Conservation (phyloP, 2,797 vertebrate species). For the Stomatorhinus walkeri region DNA sequence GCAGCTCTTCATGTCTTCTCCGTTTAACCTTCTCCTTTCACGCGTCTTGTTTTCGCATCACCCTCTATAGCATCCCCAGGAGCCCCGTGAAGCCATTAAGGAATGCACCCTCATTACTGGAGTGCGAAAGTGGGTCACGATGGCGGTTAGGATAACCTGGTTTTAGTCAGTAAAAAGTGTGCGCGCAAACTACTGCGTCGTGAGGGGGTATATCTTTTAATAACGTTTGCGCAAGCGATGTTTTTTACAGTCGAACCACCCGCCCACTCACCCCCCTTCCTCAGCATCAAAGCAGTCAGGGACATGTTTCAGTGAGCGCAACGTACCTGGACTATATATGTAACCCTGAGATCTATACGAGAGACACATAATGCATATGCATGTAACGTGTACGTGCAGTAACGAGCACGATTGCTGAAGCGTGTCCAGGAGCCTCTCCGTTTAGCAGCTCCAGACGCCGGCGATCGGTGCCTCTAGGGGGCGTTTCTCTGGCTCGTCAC, state of each 20-base stretch:
- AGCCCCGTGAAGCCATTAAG: neutral
- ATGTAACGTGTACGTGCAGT: neutral
- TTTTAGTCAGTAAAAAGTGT: neutral
- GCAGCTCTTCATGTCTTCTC: neutral
- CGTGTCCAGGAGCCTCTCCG: neutral
- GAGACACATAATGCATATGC: neutral
- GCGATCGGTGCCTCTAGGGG: neutral
- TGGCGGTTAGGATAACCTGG: neutral
- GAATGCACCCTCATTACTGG: neutral
- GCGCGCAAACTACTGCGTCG: neutral
- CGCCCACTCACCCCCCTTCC: neutral
- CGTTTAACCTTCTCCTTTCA: neutral
- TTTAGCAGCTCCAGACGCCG: neutral
- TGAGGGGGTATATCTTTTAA: neutral
- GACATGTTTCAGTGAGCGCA: neutral
- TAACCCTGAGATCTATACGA: neutral
- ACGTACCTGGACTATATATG: neutral
- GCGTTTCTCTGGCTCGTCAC: neutral
- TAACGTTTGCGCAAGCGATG: neutral
- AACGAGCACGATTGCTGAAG: neutral
- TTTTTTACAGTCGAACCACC: neutral
- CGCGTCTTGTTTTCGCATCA: neutral
- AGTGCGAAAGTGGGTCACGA: constrained; percentile 6
- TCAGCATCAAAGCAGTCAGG: neutral
- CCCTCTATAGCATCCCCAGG: neutral